Conservation (phyloP, 2,797 vertebrate species). For the Natrix natrix region DNA sequence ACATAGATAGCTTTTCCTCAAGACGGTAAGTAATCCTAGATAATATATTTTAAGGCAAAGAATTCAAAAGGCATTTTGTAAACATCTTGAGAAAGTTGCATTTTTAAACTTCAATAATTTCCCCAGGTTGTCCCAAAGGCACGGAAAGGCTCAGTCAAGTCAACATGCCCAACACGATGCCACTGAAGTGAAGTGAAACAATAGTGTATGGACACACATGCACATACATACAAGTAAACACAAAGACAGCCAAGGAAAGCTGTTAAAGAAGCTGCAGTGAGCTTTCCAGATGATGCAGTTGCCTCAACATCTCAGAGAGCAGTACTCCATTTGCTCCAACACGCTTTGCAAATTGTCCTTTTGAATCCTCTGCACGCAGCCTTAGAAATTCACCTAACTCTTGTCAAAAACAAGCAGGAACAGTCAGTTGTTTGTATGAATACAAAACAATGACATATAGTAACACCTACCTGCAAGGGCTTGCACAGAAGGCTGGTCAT, state of each 20-base stretch:
- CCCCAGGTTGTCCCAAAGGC: background rate
- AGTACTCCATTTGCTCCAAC: background rate
- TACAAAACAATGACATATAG: background rate
- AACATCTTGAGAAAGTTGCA: background rate
- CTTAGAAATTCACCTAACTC: background rate
- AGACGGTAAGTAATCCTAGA: background rate
- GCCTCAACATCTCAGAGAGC: background rate
- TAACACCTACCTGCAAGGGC: slow-evolving; percentile 82
- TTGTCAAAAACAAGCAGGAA: background rate
- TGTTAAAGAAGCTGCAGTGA: background rate
- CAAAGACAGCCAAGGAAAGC: background rate
- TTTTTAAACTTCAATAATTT: background rate
- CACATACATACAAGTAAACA: background rate
- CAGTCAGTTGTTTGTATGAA: background rate
- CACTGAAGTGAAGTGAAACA: background rate
- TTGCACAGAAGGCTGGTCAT: slow-evolving; percentile 89
- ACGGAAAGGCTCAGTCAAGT: background rate
- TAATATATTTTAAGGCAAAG: background rate
- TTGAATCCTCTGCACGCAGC: background rate
- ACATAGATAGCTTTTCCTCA: background rate
- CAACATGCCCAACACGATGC: background rate
- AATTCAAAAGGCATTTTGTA: background rate
- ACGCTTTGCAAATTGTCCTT: background rate
- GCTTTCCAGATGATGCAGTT: background rate
- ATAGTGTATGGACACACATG: background rate